Evolutionary conservation across 2,113 vertebrate genomes (phyloP).

Genomic region (Eulemur rufifrons): DNA sequence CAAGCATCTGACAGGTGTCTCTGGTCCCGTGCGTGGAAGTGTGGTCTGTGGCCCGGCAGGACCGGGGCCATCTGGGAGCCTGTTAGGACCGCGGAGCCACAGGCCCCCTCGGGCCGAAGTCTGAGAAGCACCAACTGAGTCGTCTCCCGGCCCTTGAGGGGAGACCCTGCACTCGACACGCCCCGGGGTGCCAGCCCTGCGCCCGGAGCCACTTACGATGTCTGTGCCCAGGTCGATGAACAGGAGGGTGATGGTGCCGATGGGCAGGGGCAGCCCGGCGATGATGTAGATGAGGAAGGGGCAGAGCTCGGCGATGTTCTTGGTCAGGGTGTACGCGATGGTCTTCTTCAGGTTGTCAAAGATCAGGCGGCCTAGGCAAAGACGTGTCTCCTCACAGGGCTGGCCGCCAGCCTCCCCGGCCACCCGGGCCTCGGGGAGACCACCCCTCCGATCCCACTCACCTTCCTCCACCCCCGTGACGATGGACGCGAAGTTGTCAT

Average conservation of each 20-base stretch:
- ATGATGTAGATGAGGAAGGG: conserved; percentile 89
- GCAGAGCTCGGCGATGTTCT: conserved; percentile 89
- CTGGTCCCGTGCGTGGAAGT: not conserved
- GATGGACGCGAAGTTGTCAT: conserved; percentile 90
- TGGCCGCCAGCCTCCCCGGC: not conserved
- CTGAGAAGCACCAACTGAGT: not conserved
- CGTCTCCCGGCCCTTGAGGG: not conserved
- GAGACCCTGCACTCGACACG: not conserved
- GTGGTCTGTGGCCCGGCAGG: not conserved
- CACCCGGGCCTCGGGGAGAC: not conserved
- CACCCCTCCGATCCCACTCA: conserved; percentile 60
- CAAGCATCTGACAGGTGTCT: not conserved
- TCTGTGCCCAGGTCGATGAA: conserved; percentile 90
- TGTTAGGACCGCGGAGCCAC: not conserved
- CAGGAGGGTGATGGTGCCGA: conserved; percentile 89
- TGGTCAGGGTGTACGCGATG: conserved; percentile 89
- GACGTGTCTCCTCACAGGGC: not conserved
- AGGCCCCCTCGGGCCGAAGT: not conserved
- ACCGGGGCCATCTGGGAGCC: not conserved
- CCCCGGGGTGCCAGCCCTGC: not conserved
- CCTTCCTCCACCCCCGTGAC: conserved; percentile 91
- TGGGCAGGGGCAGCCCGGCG: conserved; percentile 85
- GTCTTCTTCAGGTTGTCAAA: conserved; percentile 91
- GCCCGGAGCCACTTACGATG: conserved; percentile 79
- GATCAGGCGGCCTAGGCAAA: conserved; percentile 86